Base-by-base conservation (phyloP, 2,797 vertebrate genomes). In the Setipinna tenuifilis region DNA sequence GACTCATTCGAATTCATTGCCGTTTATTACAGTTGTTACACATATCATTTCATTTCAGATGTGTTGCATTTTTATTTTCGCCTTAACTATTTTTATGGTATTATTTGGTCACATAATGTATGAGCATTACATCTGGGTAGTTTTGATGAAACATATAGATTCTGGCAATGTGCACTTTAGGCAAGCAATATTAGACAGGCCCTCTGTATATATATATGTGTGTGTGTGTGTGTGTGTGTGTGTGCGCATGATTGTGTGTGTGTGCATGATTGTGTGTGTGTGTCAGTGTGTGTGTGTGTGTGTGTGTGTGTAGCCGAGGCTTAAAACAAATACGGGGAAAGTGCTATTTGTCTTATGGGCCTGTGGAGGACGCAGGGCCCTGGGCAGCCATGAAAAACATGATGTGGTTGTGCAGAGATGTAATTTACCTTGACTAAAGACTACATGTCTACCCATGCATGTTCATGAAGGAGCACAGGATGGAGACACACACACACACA, bases 391-490 rank as follows among this genome's bases (percentile, higher is more conserved):
- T 89, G 89, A 87, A 90, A 89, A 87, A 85, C 82, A 88, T 80
- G 88, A 90, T 83, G 84, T 87, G 68, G 68, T 85, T 90, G 86
- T 88, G 89, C 86, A 83, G 80, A 86, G 83, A 86, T 19, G 80
- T 89, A 90, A 90, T 92, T 91, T 87, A 90, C 87, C 88, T 88
- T 89, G 86, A 92, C 91, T 89, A 84, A 81, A 85, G 91, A 87
- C 89, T 85, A 90, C 89, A 90, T 86, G 86, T 92, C 88, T 88
- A 82, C 83, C 89, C 87, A 31, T 80, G 21, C 88, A 83, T 86
- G 89, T 89, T 89, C 41, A 83, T 89, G 68, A 17, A 84, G 86
- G 81, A 86, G 86, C 89, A 87, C 83, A 83, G 90, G 88, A 89
- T 85, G 86, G 88, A 84, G 87, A 84, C 85, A 82, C 89, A 87